phyloP scores from a whole-genome alignment of 1,140 invertebrate genomes.

The Drosophila persimilis region DNA sequence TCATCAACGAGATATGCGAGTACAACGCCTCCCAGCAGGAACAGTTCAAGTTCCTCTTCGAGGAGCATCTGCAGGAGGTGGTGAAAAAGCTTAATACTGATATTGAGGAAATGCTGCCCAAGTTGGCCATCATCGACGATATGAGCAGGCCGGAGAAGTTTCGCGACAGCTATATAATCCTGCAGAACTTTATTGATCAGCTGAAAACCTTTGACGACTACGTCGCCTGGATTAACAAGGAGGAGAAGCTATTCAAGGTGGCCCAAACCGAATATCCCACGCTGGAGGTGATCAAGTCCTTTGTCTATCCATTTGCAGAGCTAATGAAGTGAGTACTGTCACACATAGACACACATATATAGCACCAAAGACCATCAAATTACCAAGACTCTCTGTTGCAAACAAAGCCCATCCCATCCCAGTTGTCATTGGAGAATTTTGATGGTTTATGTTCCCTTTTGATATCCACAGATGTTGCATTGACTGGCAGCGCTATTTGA shows the following conservation, averaged over 20 bases:
- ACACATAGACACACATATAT: too few species aligned
- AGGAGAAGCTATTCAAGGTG: slow-evolving; percentile 94
- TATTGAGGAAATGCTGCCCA: slow-evolving; percentile 88
- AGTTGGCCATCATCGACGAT: slow-evolving; percentile 87
- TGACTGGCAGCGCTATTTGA: slow-evolving; percentile 91
- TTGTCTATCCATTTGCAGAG: slow-evolving; percentile 88
- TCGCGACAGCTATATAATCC: slow-evolving; percentile 87
- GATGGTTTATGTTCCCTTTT: not conserved
- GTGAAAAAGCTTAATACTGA: slow-evolving; percentile 88
- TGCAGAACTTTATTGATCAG: slow-evolving; percentile 89
- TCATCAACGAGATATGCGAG: slow-evolving; percentile 89
- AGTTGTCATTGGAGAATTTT: not conserved
- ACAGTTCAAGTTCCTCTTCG: slow-evolving; percentile 90
- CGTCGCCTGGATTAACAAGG: slow-evolving; percentile 93
- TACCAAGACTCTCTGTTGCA: too few species aligned
- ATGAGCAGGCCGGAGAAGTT: slow-evolving; percentile 88
- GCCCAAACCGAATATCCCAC: slow-evolving; percentile 89
- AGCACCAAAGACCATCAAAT: too few species aligned
- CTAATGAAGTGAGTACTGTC: slow-evolving; percentile 84
- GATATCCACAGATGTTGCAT: slow-evolving; percentile 83
- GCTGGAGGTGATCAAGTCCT: slow-evolving; percentile 89
- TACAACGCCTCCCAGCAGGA: slow-evolving; percentile 89
- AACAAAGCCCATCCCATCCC: slow-evolving; percentile 30
- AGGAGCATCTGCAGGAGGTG: slow-evolving; percentile 88
- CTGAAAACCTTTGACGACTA: slow-evolving; percentile 89